phyloP scores from a whole-genome alignment of 2,888 invertebrate genomes.

The Chloromyia formosa region DNA sequence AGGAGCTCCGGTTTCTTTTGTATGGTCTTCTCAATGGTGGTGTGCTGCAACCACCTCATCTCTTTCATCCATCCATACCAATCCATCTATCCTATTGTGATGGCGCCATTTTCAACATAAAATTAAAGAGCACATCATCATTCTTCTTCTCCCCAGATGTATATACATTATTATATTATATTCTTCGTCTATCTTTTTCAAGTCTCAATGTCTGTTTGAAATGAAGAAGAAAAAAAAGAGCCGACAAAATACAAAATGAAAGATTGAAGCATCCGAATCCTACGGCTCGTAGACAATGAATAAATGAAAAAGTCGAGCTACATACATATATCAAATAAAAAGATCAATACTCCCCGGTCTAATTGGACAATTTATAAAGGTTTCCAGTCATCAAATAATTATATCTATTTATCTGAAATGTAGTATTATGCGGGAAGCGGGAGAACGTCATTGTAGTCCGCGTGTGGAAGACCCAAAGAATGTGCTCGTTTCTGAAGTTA shows the following conservation, averaged over 20 bases:
- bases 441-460: background rate
- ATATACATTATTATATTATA: conserved; percentile 11
- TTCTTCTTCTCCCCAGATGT: conserved; percentile 7
- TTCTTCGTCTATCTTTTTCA: background rate
- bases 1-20: conserved; percentile 21
- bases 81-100: conserved; percentile 27
- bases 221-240: background rate
- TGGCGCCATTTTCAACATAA: conserved; percentile 41
- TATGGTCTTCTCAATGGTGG: too few relatives aligned
- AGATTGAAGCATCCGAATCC: conserved; percentile 9
- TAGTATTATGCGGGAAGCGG: conserved; percentile 20
- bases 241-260: background rate
- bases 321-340: conserved; percentile 10
- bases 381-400: conserved; percentile 35
- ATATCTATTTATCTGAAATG: conserved; percentile 39
- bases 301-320: conserved; percentile 21
- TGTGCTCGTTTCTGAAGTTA: too few relatives aligned
- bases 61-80: background rate
- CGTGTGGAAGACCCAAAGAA: too few relatives aligned
- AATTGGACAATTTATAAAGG: conserved; percentile 43
- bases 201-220: background rate
- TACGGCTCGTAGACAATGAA: conserved; percentile 3
- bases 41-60: background rate
- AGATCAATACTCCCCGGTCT: conserved; percentile 33
- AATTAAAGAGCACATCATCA: conserved; percentile 40